Base-by-base conservation (phyloP, 1,140 invertebrate species). In the Drosophila sp. region DNA sequence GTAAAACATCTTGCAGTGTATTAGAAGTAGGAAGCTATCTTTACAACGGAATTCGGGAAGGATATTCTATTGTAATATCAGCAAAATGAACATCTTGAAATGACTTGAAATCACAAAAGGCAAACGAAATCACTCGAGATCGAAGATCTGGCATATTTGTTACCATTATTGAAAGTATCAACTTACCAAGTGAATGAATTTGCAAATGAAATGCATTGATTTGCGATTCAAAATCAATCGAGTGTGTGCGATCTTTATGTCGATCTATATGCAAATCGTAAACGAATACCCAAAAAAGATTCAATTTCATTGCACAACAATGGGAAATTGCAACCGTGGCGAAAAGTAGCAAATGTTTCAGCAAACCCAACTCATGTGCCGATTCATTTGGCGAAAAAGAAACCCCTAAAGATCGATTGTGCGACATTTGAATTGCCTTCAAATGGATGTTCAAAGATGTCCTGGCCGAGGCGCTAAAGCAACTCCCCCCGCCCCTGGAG, bases 291-390 rank as follows among this genome's bases (percentile, higher is more conserved):
- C 56, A 77, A 80, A 61, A 7, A 50, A 51, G 78, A 86, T 86
- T 78, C 56, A 69, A 71, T 86, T 87, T 86, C 76, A 82, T 76
- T 82, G 82, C 83, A 45, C 74, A 82, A 89, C 76, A 78, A 87
- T 48, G 38, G 53, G 4, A 50, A 87, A 82, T 82, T 87, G 82
- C 82, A 87, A 82, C 82, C 83, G 83, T 87, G 72, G 83, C 78
- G 76, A 87, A 87, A 78, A 51, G 40, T n/a, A 18, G 34, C 16
- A 40, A 51, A 61, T 54, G 46, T 63, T 46, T 25, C 14, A 38
- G 29, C 5, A 8, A 34, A 57, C 56, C 62, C 56, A 34, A 57
- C 16, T 54, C 40, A 58, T 56, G 41, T 51, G 43, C 36, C 4
- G n/a, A 38, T 38, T 6, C 36, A 13, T 38, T 38, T 38, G 36